Evolutionary conservation across 1,140 invertebrate genomes (phyloP), one percentile per base, ranked within the genome.

Genomic region (Drosophila erecta): DNA sequence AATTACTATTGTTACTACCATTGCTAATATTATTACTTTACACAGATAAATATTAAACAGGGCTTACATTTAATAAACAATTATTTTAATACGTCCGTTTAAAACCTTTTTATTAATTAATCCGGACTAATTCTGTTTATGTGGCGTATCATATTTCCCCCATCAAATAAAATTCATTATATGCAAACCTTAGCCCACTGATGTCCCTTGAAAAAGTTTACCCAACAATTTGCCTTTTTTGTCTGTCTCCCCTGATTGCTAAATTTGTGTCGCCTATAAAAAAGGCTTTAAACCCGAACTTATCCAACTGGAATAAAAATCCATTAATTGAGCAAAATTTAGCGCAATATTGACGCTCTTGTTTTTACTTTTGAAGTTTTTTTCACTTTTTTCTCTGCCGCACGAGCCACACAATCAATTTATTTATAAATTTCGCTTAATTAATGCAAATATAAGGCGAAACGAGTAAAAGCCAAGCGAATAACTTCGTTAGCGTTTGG

Each of bases 371-470:
- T n/a, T 50, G 17, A 59, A 51, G 38, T 41, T 47, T 30, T 30
- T 30, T 30, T 30, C 7, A 3, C 7, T 30, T 10, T 30, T 38
- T 51, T 51, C 43, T 49, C 27, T 35, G 57, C 24, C 47, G 64
- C 71, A 75, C 78, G 78, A 71, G 79, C 79, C 56, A 51, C 72
- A 72, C 62, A 87, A 81, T 87, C 77, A 81, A 89, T 86, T 83
- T 86, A 86, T 87, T 86, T 86, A 70, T 83, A 87, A 60, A 66
- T 67, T 59, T 56, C 24, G 75, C 83, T 87, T 86, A 86, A 86
- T 86, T 86, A 86, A 86, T 86, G 83, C 83, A 86, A 87, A 86
- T 69, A 57, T 40, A 72, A 78, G 54, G 47, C 24, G 54, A 72
- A 64, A 40, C 56, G 64, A 50, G 44, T 17, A 73, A 65, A 47